Percentiles rank a stretch among this genome's conserved stretches.
Conservation (phyloP, 2,113 vertebrate species). For the Cariama cristata region DNA sequence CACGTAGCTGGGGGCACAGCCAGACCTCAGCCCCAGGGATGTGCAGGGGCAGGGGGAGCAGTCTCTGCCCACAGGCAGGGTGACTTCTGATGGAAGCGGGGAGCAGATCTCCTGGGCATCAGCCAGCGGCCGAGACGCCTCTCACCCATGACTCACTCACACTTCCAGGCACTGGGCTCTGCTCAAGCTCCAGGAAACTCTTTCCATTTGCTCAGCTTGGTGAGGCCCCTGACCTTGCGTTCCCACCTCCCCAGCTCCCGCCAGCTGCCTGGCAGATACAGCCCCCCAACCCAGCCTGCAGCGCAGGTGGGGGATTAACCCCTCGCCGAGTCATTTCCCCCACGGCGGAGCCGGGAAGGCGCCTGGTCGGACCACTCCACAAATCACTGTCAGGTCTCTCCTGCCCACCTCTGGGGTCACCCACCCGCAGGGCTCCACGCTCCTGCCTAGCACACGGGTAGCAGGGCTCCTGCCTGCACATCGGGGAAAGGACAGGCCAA, state of each 20-base stretch:
- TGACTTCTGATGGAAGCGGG: neutral
- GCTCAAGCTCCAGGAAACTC: slow-evolving; percentile 31
- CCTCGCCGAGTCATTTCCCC: neutral
- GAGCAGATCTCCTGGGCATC: neutral
- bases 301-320: slow-evolving; percentile 32
- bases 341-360: neutral
- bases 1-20: rapidly evolving
- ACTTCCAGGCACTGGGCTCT: neutral
- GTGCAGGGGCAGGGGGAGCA: neutral
- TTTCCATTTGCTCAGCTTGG: slow-evolving; percentile 26
- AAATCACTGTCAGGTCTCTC: slow-evolving; percentile 24
- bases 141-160: slow-evolving; percentile 31
- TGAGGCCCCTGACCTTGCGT: slow-evolving; percentile 26
- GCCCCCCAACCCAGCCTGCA: neutral
- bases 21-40: neutral
- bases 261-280: neutral
- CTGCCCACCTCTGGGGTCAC: neutral
- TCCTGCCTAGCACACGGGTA: neutral
- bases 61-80: neutral
- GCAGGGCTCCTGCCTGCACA: neutral
- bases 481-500: neutral
- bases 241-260: neutral
- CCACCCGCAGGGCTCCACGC: neutral
- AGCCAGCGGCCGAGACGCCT: neutral
- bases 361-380: neutral